phyloP scores from a whole-genome alignment of 2,797 vertebrate species.

The Xenopus petersii region DNA sequence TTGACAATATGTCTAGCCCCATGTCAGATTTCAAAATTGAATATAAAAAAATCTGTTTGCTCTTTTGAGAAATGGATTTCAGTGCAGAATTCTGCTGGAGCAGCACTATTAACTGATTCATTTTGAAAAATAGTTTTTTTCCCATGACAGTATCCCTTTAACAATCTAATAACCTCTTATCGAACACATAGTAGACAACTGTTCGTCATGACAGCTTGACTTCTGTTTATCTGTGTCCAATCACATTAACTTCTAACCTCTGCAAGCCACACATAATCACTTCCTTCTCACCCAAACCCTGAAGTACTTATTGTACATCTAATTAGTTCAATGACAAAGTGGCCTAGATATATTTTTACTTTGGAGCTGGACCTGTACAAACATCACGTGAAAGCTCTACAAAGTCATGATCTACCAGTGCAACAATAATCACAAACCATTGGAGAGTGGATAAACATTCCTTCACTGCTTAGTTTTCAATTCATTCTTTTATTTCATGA shows the following conservation, averaged over 20 bases:
- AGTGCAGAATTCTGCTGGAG: too few relatives aligned
- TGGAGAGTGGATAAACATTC: background rate
- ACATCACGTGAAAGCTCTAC: background rate
- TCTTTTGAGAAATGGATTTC: too few relatives aligned
- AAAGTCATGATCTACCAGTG: background rate
- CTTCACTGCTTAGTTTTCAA: too few relatives aligned
- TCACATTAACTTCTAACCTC: conserved; percentile 28
- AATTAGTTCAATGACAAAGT: conserved; percentile 29
- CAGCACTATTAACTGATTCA: too few relatives aligned
- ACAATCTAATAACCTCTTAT: conserved; percentile 63
- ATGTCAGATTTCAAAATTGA: too few relatives aligned
- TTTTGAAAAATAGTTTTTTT: too few relatives aligned
- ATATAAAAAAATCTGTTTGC: too few relatives aligned
- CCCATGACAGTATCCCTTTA: too few relatives aligned
- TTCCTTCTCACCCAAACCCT: conserved; percentile 3
- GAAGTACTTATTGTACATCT: background rate
- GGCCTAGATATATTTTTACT: background rate
- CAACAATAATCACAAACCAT: too few relatives aligned
- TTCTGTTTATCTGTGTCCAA: conserved; percentile 50
- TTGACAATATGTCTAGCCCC: too few relatives aligned
- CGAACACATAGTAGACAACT: conserved; percentile 53
- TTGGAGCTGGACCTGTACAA: background rate
- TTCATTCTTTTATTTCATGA: too few relatives aligned
- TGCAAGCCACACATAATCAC: conserved; percentile 20
- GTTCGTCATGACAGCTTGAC: conserved; percentile 48